Evolutionary conservation across 2,888 invertebrate genomes (phyloP).

Genomic region (Plagodis dolabraria): DNA sequence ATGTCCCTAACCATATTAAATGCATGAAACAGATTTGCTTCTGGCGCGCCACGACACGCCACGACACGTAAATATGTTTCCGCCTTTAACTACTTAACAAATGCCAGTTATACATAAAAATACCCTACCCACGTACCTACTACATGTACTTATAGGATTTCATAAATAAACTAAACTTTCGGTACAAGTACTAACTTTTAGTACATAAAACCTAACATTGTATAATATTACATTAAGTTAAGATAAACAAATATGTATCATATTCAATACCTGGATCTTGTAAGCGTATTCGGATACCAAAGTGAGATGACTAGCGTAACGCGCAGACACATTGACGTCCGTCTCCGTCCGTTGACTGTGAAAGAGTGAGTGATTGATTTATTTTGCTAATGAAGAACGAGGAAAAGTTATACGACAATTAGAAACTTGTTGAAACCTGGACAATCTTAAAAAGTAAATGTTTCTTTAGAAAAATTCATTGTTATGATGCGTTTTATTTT

Average conservation of each 20-base stretch:
- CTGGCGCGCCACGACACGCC: too few species aligned
- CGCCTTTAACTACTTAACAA: too few species aligned
- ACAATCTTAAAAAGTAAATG: neutral
- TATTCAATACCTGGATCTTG: constrained; percentile 1
- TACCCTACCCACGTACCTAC: too few species aligned
- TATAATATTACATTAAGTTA: constrained; percentile 2
- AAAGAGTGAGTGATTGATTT: neutral
- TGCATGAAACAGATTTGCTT: too few species aligned
- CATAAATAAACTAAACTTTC: too few species aligned
- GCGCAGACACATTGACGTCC: neutral
- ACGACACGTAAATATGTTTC: too few species aligned
- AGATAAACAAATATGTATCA: neutral
- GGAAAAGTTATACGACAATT: neutral
- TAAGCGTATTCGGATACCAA: neutral
- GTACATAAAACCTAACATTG: neutral
- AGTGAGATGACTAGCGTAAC: neutral
- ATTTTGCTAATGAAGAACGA: neutral
- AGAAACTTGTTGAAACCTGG: neutral
- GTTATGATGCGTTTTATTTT: neutral
- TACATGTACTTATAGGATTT: too few species aligned
- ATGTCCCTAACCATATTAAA: too few species aligned
- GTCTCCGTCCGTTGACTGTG: neutral
- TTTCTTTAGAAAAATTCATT: neutral
- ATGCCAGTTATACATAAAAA: too few species aligned
- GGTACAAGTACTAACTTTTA: too few species aligned